Evolutionary conservation across 2,888 invertebrate species (phyloP).

Genomic region (Cordylochernes scorpioides): DNA sequence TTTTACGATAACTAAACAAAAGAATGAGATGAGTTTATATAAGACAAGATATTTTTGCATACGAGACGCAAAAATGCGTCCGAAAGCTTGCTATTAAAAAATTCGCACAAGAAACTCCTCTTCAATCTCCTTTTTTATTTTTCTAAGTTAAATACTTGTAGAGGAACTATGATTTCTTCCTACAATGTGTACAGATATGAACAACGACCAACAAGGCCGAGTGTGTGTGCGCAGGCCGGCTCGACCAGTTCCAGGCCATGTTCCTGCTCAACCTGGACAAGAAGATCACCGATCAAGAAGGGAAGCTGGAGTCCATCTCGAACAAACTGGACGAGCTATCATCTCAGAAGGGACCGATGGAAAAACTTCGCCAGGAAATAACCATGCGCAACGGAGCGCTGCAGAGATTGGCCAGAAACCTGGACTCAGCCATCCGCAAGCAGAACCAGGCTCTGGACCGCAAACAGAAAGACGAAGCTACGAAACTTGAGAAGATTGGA

Average conservation of each 20-base stretch:
- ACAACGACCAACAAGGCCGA: no score
- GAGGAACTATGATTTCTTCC: no score
- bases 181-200: no score
- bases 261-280: constrained; percentile 25
- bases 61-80: no score
- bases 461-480: constrained; percentile 5
- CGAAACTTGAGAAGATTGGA: constrained; percentile 6
- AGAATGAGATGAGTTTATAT: no score
- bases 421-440: constrained; percentile 6
- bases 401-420: constrained; percentile 6
- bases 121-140: no score
- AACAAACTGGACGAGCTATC: constrained; percentile 8
- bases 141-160: no score
- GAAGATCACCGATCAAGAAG: constrained; percentile 21
- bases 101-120: no score
- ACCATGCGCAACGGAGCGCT: constrained; percentile 5
- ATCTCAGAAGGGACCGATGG: constrained; percentile 6
- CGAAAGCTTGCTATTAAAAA: no score
- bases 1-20: no score
- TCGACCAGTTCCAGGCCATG: constrained; percentile 24
- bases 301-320: constrained; percentile 2
- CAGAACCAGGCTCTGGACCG: constrained; percentile 3
- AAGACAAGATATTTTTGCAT: no score
- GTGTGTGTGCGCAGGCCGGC: no score
- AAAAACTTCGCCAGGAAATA: constrained; percentile 8